Evolutionary conservation across 2,113 vertebrate genomes (phyloP), one percentile per base, ranked within the genome.

Genomic region (Brachypodius melanocephalos): DNA sequence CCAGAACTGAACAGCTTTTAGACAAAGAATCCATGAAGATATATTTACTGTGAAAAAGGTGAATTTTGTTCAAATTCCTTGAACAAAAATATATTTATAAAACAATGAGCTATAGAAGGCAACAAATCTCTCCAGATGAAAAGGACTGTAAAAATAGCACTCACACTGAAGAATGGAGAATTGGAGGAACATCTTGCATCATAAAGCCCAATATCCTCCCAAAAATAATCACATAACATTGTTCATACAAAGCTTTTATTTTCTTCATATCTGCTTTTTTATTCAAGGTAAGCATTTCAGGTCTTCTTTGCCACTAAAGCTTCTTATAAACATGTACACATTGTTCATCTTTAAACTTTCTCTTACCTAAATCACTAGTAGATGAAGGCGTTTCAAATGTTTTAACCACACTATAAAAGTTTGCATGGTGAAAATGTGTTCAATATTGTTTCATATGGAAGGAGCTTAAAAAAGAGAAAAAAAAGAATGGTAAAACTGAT

Each of bases 41-140:
- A 48, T 6, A 80, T 28, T 34, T 13, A 72, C 8, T 36, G 31
- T 12, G 11, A 40, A 67, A 84, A 86, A 58, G 42, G 24, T 40
- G 17, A 84, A 92, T n/a, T n/a, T n/a, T n/a, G n/a, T n/a, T n/a
- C n/a, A n/a, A n/a, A 61, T 58, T 69, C 26, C 55, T 81, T 49
- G 42, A 90, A 77, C 32, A 88, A 82, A 87, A 79, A 55, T 38
- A 34, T 52, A 63, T 3, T 65, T 69, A 85, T 58, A 43, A 84
- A 90, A 81, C 46, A 89, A 94, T 46, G 31, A 79, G 36, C 31
- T 81, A 62, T 7, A 40, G 31, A 85, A 88, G 57, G 77, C 45
- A 81, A 82, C 55, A 90, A 89, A 78, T 57, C n/a, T 78, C n/a
- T 93, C n/a, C 66, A 78, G 40, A 78, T 73, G n/a, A 84, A 84